Evolutionary conservation across 2,113 vertebrate genomes (phyloP).

Genomic region (Phycodurus eques): DNA sequence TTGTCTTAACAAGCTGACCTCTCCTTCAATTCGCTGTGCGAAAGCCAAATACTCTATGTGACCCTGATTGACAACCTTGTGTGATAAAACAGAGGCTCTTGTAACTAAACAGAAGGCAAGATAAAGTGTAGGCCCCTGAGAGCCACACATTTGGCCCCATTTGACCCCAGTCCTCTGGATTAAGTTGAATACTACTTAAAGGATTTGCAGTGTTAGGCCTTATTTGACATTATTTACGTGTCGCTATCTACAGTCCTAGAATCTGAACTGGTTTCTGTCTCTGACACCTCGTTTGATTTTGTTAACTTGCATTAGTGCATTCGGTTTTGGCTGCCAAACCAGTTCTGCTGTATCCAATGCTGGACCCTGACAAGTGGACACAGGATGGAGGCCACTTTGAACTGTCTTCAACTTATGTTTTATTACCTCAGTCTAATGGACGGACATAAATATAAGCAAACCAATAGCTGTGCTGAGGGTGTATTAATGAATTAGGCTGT

Average conservation of each 20-base stretch:
- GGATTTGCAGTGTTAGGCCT: constrained; percentile 21
- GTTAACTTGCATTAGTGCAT: neutral
- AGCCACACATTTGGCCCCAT: constrained; percentile 6
- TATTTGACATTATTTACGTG: neutral
- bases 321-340: constrained; percentile 19
- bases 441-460: neutral
- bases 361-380: constrained; percentile 9
- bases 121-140: constrained; percentile 4
- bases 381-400: constrained; percentile 15
- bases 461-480: neutral
- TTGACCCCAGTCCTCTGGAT: constrained; percentile 19
- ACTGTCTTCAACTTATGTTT: constrained; percentile 18
- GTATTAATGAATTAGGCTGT: neutral
- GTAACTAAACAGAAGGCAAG: constrained; percentile 8
- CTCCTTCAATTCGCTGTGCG: neutral
- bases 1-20: neutral
- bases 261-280: constrained; percentile 2
- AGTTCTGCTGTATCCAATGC: constrained; percentile 25
- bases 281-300: constrained; percentile 5
- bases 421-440: neutral
- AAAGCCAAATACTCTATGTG: neutral
- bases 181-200: constrained; percentile 15
- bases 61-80: neutral
- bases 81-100: constrained; percentile 2
- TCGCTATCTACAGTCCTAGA: neutral